Conservation (phyloP, 1,140 invertebrate genomes). For the Globodera rostochiensis region DNA sequence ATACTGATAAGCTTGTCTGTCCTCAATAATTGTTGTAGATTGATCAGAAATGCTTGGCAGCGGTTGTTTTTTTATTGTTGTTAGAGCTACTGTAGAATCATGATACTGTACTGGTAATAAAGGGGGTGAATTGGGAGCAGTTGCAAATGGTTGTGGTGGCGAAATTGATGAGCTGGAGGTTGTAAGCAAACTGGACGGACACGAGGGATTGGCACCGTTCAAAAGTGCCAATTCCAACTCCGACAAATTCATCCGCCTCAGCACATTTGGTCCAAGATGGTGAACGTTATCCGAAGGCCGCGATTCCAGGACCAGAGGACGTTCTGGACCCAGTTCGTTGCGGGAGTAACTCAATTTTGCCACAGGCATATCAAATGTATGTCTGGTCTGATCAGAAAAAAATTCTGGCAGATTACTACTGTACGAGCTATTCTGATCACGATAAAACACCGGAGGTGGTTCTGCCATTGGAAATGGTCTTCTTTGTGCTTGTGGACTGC, state of each 20-base stretch:
- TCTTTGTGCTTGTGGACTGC: not conserved
- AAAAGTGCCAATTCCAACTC: slow-evolving; percentile 20
- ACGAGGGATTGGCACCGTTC: not conserved
- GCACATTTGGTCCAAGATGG: not conserved
- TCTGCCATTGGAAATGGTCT: not conserved
- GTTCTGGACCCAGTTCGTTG: slow-evolving; percentile 16
- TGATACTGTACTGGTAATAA: too few species aligned
- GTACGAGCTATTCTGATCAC: not conserved
- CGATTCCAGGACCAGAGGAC: not conserved
- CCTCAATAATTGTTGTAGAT: not conserved
- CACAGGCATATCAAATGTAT: not conserved
- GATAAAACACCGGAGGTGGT: not conserved
- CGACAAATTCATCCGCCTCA: slow-evolving; percentile 10
- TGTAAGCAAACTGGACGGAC: not conserved
- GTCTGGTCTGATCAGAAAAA: not conserved
- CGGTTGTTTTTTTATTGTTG: too few species aligned
- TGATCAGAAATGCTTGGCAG: not conserved
- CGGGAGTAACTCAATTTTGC: slow-evolving; percentile 10
- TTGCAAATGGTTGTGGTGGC: not conserved
- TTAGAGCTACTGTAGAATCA: too few species aligned
- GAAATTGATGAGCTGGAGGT: not conserved
- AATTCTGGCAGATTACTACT: not conserved
- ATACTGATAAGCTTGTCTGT: not conserved
- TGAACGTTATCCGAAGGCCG: not conserved
- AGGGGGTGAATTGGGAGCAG: not conserved